Evolutionary conservation across 1,140 invertebrate genomes (phyloP), one percentile per base, ranked within the genome.

Genomic region (Drosophila repletoides): DNA sequence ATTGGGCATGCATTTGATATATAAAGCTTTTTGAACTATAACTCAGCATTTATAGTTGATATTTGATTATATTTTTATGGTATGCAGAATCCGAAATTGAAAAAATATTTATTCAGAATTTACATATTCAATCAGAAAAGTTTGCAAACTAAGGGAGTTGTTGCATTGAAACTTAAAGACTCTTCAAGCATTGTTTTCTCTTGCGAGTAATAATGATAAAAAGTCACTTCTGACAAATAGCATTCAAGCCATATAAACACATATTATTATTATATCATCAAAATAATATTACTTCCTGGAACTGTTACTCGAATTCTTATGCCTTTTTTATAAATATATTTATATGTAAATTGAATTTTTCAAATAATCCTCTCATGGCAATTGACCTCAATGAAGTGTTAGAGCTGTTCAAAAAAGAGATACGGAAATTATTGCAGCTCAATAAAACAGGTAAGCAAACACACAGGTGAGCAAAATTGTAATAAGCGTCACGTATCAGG

Each of bases 21-120:
- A 83, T 77, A 66, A 70, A 70, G 55, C 73, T 34, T 53, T 76
- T 70, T 52, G 51, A 64, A 61, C 79, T 70, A 84, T 84, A 81
- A 84, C 69, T 77, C 77, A 73, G 46, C 74, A 73, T 83, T 83
- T 70, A 68, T 77, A 63, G 69, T 59, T 58, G 63, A 65, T 73
- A 74, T 73, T 81, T 70, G 73, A 76, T 81, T 81, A 76, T 81
- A 76, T 73, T 65, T 83, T 84, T 73, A 61, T 77, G 59, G 63
- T 45, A 43, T 28, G 15, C 29, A 43, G 60, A 76, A 76, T 61
- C 51, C 65, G 63, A 81, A 77, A 77, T 73, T 68, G 52, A 72
- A 76, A 34, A 75, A 61, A 67, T 59, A 71, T 59, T 60, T 51
- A 38, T 55, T 58, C 33, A 61, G 45, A 65, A 81, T 80, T 75